Evolutionary conservation across 1,140 invertebrate genomes (phyloP).

Genomic region (Drosophila cardini): DNA sequence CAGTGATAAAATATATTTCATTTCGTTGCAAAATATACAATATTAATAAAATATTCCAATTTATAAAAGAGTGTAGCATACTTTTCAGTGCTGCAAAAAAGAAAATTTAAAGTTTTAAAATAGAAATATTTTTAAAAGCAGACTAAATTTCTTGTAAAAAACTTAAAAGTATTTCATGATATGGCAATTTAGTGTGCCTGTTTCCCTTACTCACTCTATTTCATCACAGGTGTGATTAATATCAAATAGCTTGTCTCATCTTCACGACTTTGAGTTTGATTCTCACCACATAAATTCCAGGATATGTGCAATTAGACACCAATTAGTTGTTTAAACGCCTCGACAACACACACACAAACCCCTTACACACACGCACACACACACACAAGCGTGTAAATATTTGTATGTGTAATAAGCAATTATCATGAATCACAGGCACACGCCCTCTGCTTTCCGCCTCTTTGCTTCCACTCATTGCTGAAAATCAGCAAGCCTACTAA

Average conservation of each 20-base stretch:
- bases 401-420: conserved; percentile 64
- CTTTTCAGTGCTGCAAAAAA: conserved; percentile 2
- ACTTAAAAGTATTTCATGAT: too few relatives aligned
- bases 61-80: conserved; percentile 13
- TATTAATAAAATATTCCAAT: too few relatives aligned
- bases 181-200: too few relatives aligned
- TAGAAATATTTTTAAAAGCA: too few relatives aligned
- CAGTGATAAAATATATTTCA: too few relatives aligned
- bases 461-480: conserved; percentile 15
- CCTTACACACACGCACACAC: conserved; percentile 10
- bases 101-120: neutral
- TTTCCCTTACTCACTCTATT: neutral
- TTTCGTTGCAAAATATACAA: neutral
- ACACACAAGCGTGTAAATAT: conserved; percentile 35
- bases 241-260: conserved; percentile 14
- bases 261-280: neutral
- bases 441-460: neutral
- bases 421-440: conserved; percentile 61
- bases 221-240: conserved; percentile 31
- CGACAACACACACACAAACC: neutral
- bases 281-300: conserved; percentile 40
- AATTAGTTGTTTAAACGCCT: conserved; percentile 51
- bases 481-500: conserved; percentile 54
- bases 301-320: conserved; percentile 52
- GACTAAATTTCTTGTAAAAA: too few relatives aligned